These are phyloP conservation scores for Hemibagrus guttatus DNA, from an alignment of 2,797 vertebrate genomes.

Conservation along the genomic window DNA sequence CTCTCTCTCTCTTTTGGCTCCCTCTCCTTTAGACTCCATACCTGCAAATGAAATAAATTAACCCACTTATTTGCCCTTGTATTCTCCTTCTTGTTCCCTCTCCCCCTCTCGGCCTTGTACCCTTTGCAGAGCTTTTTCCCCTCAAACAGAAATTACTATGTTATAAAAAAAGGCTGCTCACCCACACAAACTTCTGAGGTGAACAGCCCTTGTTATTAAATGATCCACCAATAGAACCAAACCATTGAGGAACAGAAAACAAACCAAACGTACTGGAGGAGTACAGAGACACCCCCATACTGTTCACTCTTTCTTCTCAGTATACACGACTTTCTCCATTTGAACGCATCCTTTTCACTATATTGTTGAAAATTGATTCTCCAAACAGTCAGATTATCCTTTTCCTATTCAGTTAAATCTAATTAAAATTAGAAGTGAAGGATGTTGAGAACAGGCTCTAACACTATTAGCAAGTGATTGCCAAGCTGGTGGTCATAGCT, in stretches of 20 bases:
- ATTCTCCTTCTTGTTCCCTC: slow-evolving; percentile 63
- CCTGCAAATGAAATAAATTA: slow-evolving; percentile 81
- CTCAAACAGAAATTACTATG: slow-evolving; percentile 73
- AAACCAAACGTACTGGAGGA: slow-evolving; percentile 73
- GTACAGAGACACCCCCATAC: slow-evolving; percentile 72
- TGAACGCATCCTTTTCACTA: not conserved
- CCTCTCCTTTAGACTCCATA: slow-evolving; percentile 78
- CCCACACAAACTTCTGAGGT: slow-evolving; percentile 74
- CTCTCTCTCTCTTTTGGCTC: slow-evolving; percentile 73
- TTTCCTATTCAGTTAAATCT: not conserved
- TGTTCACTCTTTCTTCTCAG: slow-evolving; percentile 6
- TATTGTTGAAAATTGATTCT: not conserved
- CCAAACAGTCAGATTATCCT: not conserved
- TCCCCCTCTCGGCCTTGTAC: slow-evolving; percentile 42
- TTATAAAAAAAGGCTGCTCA: slow-evolving; percentile 67
- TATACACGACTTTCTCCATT: slow-evolving; percentile 5
- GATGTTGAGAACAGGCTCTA: slow-evolving; percentile 20
- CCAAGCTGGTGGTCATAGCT: slow-evolving; percentile 34
- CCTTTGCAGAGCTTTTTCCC: slow-evolving; percentile 45
- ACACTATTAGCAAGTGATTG: slow-evolving; percentile 22
- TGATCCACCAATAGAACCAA: slow-evolving; percentile 78
- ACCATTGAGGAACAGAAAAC: slow-evolving; percentile 72
- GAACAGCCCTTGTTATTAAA: slow-evolving; percentile 76
- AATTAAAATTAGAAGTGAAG: not conserved
- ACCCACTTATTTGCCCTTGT: slow-evolving; percentile 73